Evolutionary conservation across 2,113 vertebrate species (phyloP).

Genomic region (Nycticryphes semicollaris): DNA sequence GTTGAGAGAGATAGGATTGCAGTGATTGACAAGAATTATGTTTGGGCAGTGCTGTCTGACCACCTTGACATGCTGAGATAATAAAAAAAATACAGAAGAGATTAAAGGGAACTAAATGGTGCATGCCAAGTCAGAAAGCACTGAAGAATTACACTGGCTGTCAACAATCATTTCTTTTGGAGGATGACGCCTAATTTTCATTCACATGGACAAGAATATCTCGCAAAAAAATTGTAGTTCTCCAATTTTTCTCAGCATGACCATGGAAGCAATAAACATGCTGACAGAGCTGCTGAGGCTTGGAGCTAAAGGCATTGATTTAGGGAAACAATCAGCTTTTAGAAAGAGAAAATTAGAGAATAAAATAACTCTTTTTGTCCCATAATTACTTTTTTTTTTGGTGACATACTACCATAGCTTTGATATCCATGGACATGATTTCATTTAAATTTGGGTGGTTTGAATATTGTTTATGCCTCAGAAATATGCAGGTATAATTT

Average conservation of each 20-base stretch:
- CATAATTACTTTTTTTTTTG: conserved; percentile 1
- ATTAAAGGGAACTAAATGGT: not conserved
- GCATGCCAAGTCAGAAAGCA: not conserved
- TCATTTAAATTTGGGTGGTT: conserved; percentile 43
- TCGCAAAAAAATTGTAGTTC: not conserved
- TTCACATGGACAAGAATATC: not conserved
- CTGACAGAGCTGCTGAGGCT: not conserved
- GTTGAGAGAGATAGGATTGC: not conserved
- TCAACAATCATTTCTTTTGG: not conserved
- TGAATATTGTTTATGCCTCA: conserved; percentile 41
- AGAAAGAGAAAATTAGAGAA: conserved; percentile 51
- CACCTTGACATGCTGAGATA: not conserved
- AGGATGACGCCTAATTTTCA: not conserved
- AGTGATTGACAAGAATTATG: not conserved
- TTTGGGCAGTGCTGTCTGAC: not conserved
- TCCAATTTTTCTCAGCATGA: not conserved
- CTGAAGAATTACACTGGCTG: not conserved
- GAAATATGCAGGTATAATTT: not conserved
- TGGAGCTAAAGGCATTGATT: conserved; percentile 43
- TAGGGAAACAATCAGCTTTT: conserved; percentile 56
- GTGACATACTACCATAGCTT: not conserved
- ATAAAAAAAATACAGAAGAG: not conserved
- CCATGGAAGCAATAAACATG: conserved; percentile 13
- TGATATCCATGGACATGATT: conserved; percentile 6
- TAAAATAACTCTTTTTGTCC: conserved; percentile 30